Conservation (phyloP, 2,797 vertebrate species). For the Siniperca scherzeri region DNA sequence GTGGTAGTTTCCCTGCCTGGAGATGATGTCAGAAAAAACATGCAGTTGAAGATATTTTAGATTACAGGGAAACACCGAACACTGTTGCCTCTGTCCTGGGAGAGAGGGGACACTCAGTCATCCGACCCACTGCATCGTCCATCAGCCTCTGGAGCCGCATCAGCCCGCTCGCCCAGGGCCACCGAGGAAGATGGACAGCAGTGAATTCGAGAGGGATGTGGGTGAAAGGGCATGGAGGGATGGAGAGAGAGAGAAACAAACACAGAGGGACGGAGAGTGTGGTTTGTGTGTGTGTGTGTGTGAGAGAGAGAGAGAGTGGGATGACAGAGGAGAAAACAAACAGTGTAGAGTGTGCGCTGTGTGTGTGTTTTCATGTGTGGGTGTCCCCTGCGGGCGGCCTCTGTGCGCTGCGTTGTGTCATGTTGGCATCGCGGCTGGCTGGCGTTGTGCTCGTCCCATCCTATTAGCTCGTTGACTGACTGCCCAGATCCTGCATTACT, state of each 20-base stretch:
- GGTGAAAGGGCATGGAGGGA: conserved; percentile 49
- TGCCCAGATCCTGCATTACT: conserved; percentile 52
- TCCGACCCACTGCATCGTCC: conserved; percentile 26
- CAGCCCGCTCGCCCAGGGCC: not conserved
- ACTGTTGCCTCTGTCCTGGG: conserved; percentile 9
- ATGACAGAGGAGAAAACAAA: conserved; percentile 14
- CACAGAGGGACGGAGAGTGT: conserved; percentile 2
- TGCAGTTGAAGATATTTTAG: conserved; percentile 1
- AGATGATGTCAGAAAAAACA: not conserved
- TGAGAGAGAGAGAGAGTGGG: not conserved
- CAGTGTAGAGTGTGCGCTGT: not conserved
- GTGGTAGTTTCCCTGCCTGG: not conserved
- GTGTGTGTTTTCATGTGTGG: conserved; percentile 18
- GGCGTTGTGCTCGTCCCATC: conserved; percentile 46
- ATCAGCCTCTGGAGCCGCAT: conserved; percentile 38
- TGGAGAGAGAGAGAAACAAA: conserved; percentile 9
- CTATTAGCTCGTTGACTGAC: conserved; percentile 69
- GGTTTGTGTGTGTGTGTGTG: not conserved
- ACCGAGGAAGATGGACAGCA: conserved; percentile 45
- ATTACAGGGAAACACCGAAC: conserved; percentile 1
- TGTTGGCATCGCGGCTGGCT: conserved; percentile 43
- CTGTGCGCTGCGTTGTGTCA: conserved; percentile 33
- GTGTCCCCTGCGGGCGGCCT: conserved; percentile 20
- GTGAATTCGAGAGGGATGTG: conserved; percentile 45
- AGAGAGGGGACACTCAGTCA: conserved; percentile 1